phyloP scores from a whole-genome alignment of 2,888 invertebrate genomes.

The Cinara cedri region DNA sequence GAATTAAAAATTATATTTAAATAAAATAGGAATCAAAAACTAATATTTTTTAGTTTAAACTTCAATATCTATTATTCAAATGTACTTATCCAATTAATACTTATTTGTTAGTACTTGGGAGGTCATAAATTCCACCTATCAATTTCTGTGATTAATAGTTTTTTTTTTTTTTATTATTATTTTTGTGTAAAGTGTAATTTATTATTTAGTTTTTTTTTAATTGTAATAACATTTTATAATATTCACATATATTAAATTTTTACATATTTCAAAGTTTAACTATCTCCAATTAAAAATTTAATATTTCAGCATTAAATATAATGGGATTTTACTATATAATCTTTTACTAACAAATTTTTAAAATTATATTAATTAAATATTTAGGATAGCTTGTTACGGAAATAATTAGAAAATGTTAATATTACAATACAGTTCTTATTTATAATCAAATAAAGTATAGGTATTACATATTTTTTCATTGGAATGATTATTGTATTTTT shows the following conservation, averaged over 20 bases:
- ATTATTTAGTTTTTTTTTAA: neutral
- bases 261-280: slow-evolving; percentile 8
- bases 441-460: neutral
- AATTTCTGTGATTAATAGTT: slow-evolving; percentile 46
- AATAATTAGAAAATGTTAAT: too few relatives aligned
- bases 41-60: neutral
- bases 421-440: neutral
- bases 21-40: too few relatives aligned
- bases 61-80: too few relatives aligned
- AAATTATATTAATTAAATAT: neutral
- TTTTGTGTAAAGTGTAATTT: slow-evolving; percentile 23
- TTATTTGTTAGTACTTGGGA: slow-evolving; percentile 9
- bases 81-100: neutral
- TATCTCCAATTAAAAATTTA: neutral
- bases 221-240: slow-evolving; percentile 21
- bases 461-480: neutral
- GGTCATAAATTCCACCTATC: slow-evolving; percentile 43
- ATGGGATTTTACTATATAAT: neutral
- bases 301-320: neutral
- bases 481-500: neutral
- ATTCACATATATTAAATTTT: neutral
- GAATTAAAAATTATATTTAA: too few relatives aligned
- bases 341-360: neutral
- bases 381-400: neutral
- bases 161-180: slow-evolving; percentile 43